Evolutionary conservation across 2,113 vertebrate genomes (phyloP).

Genomic region (Anser brachyrhynchus): DNA sequence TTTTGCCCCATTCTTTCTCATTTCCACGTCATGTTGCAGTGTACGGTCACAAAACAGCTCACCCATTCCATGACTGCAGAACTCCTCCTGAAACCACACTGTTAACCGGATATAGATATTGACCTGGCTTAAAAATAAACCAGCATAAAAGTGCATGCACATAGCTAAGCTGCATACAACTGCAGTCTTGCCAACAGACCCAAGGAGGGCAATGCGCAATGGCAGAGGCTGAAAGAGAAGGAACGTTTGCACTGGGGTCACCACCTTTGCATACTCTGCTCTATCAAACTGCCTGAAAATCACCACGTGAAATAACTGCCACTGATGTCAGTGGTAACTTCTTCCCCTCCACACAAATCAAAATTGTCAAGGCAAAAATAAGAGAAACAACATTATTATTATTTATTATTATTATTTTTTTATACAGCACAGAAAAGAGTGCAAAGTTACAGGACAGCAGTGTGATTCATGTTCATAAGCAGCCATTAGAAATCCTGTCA

Average conservation of each 20-base stretch:
- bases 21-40: neutral
- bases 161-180: neutral
- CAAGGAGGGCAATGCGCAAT: accelerated
- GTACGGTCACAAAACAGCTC: neutral
- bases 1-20: neutral
- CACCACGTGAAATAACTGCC: neutral
- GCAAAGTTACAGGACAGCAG: constrained; percentile 17
- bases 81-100: neutral
- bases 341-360: neutral
- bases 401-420: neutral
- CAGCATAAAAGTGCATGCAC: accelerated
- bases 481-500: neutral
- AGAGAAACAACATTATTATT: accelerated
- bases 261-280: accelerated
- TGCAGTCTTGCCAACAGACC: neutral
- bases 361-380: neutral
- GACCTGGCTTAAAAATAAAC: constrained; percentile 12
- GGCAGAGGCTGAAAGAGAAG: accelerated
- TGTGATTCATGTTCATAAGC: neutral
- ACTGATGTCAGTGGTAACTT: neutral
- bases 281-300: accelerated
- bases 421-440: neutral
- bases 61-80: neutral
- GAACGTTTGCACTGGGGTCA: neutral
- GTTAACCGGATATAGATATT: neutral